A percentile compares a stretch with the other conserved stretches of the same genome.
Conservation (phyloP, 2,888 invertebrate genomes). For the Synergus japonicus region DNA sequence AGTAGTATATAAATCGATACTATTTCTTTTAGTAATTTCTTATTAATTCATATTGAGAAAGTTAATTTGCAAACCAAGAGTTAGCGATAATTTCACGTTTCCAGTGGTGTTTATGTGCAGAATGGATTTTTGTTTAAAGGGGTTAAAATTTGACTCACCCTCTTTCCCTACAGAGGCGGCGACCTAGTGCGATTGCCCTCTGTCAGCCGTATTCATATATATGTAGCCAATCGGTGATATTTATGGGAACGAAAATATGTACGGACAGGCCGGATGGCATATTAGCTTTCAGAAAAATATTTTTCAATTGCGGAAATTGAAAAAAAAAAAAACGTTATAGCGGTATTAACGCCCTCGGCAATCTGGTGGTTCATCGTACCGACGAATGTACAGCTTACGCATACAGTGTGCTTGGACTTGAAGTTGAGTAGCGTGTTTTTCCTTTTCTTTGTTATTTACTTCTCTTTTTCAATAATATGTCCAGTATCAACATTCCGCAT, state of each 20-base stretch:
- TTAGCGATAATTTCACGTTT: neutral
- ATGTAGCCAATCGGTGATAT: conserved; percentile 44
- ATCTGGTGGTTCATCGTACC: conserved; percentile 52
- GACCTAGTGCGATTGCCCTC: neutral
- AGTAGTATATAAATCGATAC: no score
- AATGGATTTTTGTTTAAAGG: neutral
- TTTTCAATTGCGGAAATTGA: conserved; percentile 56
- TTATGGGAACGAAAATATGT: conserved; percentile 57
- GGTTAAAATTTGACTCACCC: conserved; percentile 1
- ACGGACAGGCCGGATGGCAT: conserved; percentile 57
- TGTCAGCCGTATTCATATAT: neutral
- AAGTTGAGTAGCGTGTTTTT: neutral
- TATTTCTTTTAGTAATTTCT: no score
- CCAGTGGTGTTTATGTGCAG: neutral
- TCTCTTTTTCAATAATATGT: conserved; percentile 12
- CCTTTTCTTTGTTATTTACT: conserved; percentile 32
- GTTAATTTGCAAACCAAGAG: neutral
- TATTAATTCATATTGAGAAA: no score
- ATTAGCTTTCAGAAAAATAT: conserved; percentile 66
- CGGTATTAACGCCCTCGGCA: conserved; percentile 62
- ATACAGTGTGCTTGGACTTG: neutral
- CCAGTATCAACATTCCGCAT: neutral
- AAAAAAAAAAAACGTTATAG: conserved; percentile 47
- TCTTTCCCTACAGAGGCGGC: neutral
- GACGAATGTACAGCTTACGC: neutral